Percentiles rank a stretch among this genome's conserved stretches.
These are phyloP conservation scores for Mylabris phalerata DNA, from an alignment of 1,140 invertebrate genomes.

Conservation along the genomic window DNA sequence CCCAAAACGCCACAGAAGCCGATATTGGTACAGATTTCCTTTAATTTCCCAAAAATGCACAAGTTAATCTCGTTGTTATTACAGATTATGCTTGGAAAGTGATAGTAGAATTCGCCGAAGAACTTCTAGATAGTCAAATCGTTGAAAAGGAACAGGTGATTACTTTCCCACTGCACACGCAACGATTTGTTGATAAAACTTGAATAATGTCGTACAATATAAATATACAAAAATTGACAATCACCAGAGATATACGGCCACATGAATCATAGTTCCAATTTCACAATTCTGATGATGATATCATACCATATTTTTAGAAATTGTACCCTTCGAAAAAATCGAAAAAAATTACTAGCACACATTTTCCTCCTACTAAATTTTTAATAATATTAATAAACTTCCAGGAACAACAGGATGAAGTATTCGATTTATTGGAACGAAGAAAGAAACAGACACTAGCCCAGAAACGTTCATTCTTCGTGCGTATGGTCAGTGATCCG, in stretches of 20 bases:
- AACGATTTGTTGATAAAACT: too few relatives aligned
- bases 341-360: background rate
- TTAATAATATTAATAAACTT: background rate
- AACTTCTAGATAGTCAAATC: constrained; percentile 64
- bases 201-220: too few relatives aligned
- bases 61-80: constrained; percentile 21
- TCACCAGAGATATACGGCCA: too few relatives aligned
- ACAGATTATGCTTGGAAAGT: constrained; percentile 83
- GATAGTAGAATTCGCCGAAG: constrained; percentile 77
- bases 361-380: background rate
- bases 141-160: constrained; percentile 50
- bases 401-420: constrained; percentile 60
- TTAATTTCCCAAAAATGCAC: background rate
- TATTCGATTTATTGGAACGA: constrained; percentile 58
- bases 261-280: too few relatives aligned
- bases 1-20: constrained; percentile 79
- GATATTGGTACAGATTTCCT: constrained; percentile 67
- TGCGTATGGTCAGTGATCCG: constrained; percentile 94
- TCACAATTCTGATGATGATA: background rate
- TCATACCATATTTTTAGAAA: background rate
- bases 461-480: constrained; percentile 90
- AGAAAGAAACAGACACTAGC: constrained; percentile 69
- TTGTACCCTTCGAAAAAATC: background rate
- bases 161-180: too few relatives aligned
- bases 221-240: too few relatives aligned